Evolutionary conservation across 2,113 vertebrate genomes (phyloP).

Genomic region (Pica pica): DNA sequence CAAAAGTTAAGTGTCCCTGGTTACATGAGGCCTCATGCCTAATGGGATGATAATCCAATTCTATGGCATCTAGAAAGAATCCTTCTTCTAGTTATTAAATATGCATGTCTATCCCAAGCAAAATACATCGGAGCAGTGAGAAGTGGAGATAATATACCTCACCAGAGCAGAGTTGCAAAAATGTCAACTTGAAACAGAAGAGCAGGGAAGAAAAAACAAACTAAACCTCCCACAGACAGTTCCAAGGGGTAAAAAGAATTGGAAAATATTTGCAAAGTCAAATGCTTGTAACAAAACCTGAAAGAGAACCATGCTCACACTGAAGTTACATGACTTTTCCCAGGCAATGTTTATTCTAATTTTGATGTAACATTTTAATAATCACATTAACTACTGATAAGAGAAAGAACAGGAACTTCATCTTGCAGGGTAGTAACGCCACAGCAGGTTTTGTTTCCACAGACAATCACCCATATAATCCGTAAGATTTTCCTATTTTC

Average conservation of each 20-base stretch:
- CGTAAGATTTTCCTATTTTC: neutral
- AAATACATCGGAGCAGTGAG: slow-evolving; percentile 59
- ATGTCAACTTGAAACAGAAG: slow-evolving; percentile 63
- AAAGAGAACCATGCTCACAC: neutral
- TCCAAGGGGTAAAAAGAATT: slow-evolving; percentile 37
- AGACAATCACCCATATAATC: neutral
- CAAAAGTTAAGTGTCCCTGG: slow-evolving; percentile 68
- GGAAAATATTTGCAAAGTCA: slow-evolving; percentile 43
- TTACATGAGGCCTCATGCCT: slow-evolving; percentile 65
- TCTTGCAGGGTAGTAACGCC: neutral
- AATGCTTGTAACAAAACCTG: neutral
- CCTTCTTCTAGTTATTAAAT: slow-evolving; percentile 67
- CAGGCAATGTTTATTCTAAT: slow-evolving; percentile 24
- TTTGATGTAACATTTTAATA: slow-evolving; percentile 18
- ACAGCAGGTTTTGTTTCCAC: neutral
- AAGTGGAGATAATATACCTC: slow-evolving; percentile 36
- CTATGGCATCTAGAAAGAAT: slow-evolving; percentile 61
- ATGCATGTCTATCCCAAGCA: slow-evolving; percentile 57
- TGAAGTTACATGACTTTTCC: slow-evolving; percentile 42
- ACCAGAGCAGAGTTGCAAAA: slow-evolving; percentile 57
- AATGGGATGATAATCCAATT: slow-evolving; percentile 71
- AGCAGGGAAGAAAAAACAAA: slow-evolving; percentile 68
- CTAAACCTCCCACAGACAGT: slow-evolving; percentile 66
- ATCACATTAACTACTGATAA: neutral
- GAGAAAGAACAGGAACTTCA: slow-evolving; percentile 15